Evolutionary conservation across 1,140 invertebrate genomes (phyloP), one percentile per base, ranked within the genome.

Genomic region (Drosophila quadrilineata): DNA sequence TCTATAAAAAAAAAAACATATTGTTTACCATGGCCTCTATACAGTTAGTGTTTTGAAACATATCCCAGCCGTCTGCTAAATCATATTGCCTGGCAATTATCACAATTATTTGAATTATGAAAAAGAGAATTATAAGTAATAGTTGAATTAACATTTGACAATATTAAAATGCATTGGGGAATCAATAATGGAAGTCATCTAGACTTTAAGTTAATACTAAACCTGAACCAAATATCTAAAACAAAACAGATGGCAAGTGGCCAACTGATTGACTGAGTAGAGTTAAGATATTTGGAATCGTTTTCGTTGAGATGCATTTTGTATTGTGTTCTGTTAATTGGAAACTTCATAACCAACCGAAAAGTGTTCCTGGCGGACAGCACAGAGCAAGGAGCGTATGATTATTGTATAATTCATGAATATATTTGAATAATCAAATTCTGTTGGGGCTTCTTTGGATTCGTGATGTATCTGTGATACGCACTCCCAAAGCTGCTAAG

Each of bases 31-130:
- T 45, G 22, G 14, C 6, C 12, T 8, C 8, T 8, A 14, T 24
- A 33, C n/a, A 19, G 10, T 35, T 56, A 73, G 56, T 70, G 56
- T 59, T 71, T 66, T 71, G 28, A 76, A 76, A 82, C 76, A 82
- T 82, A 80, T 82, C 75, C 67, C 76, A 75, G 63, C 36, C 19
- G 59, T 40, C 52, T 53, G 57, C 57, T 66, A 28, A 50, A 50
- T 45, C 40, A 49, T 49, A 46, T 79, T 79, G 75, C 40, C 71
- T 70, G 59, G 59, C 75, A 80, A 75, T 63, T 56, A 60, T 66
- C n/a, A n/a, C n/a, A n/a, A n/a, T n/a, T n/a, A n/a, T n/a, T n/a
- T n/a, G n/a, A n/a, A n/a, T 62, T 63, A 53, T 16, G 9, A 54
- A 45, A 14, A 16, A 29, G 24, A 45, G 52, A 28, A 36, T 60